Evolutionary conservation across 2,888 invertebrate species (phyloP).

Genomic region (Dichetophora obliterata): DNA sequence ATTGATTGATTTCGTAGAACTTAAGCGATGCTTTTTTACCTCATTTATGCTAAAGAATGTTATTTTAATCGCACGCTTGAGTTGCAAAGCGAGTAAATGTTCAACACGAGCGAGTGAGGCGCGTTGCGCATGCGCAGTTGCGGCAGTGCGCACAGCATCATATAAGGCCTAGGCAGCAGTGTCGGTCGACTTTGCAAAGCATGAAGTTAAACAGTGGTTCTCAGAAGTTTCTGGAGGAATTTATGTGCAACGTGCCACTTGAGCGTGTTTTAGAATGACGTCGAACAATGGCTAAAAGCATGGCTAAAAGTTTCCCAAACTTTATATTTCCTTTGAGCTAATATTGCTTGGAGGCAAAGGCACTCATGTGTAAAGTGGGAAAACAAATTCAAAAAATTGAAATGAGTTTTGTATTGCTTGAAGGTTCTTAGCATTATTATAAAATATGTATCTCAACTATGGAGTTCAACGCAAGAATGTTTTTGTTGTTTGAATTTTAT

Average conservation of each 20-base stretch:
- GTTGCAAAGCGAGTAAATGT: constrained; percentile 39
- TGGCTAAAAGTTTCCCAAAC: too few relatives aligned
- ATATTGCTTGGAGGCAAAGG: too few relatives aligned
- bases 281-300: too few relatives aligned
- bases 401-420: too few relatives aligned
- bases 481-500: too few relatives aligned
- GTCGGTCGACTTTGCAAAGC: background rate
- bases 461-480: too few relatives aligned
- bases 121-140: constrained; percentile 46
- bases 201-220: background rate
- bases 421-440: too few relatives aligned
- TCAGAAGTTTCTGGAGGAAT: background rate
- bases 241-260: constrained; percentile 29
- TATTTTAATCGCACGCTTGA: constrained; percentile 48
- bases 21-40: background rate
- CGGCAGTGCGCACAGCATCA: constrained; percentile 6
- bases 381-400: background rate
- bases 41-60: constrained; percentile 36
- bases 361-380: too few relatives aligned
- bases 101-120: constrained; percentile 30
- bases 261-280: constrained; percentile 14
- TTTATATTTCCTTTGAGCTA: too few relatives aligned
- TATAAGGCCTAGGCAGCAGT: background rate
- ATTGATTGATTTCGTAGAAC: constrained; percentile 63
- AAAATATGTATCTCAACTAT: too few relatives aligned